These are phyloP conservation scores for Spodoptera exigua DNA, from an alignment of 2,888 invertebrate species.

Conservation along the genomic window DNA sequence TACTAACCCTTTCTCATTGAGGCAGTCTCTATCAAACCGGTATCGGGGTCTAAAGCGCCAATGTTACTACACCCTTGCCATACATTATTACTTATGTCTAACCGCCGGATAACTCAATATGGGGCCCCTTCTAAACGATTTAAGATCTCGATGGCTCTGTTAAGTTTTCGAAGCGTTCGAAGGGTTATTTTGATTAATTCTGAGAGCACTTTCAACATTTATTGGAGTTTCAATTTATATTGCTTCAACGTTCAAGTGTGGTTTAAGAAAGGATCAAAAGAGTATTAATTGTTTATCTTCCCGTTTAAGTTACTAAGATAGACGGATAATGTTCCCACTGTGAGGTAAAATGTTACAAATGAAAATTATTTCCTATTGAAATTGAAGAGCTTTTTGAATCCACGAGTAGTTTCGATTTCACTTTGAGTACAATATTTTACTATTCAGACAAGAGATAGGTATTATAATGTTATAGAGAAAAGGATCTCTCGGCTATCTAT, in stretches of 20 bases:
- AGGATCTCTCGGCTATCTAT: constrained; percentile 7
- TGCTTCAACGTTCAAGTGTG: constrained; percentile 47
- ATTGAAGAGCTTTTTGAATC: constrained; percentile 15
- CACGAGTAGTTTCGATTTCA: constrained; percentile 1
- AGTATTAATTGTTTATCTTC: constrained; percentile 45
- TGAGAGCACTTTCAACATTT: constrained; percentile 64
- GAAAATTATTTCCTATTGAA: constrained; percentile 8
- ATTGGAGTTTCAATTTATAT: constrained; percentile 59
- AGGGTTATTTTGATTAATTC: constrained; percentile 84
- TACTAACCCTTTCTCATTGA: constrained; percentile 73
- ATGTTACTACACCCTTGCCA: constrained; percentile 71
- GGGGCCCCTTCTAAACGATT: constrained; percentile 79
- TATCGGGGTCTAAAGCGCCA: constrained; percentile 68
- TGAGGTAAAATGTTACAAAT: constrained; percentile 14
- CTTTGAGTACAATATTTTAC: constrained; percentile 23
- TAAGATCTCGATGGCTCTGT: constrained; percentile 82
- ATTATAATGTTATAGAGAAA: constrained; percentile 23
- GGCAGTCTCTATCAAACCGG: constrained; percentile 75
- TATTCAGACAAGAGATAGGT: constrained; percentile 26
- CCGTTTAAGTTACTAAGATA: constrained; percentile 1
- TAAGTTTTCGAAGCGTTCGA: constrained; percentile 70
- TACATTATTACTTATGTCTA: constrained; percentile 84
- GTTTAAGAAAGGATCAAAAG: constrained; percentile 41
- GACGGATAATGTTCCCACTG: neutral
- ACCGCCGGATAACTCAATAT: constrained; percentile 85